Base-by-base conservation (phyloP, 2,888 invertebrate genomes). In the Sminthurinus aureus region DNA sequence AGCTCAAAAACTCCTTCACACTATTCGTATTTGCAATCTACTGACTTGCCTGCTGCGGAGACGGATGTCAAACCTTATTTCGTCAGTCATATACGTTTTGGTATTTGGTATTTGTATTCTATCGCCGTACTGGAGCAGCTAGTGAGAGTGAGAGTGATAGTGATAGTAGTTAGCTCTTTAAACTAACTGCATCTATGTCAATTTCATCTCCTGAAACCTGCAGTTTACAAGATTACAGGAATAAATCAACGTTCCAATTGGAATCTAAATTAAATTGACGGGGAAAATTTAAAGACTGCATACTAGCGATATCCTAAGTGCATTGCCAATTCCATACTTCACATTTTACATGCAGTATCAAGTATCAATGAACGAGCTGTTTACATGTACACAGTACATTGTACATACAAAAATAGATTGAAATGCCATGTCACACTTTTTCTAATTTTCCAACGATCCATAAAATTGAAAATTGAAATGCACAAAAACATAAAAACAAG, bases 231-330 rank as follows among this genome's bases (percentile, higher is more conserved):
- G n/a, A n/a, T n/a, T 69, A 26, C 66, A 38, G 51, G 15, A 38
- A 79, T 79, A 79, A 79, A 79, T 79, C 79, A 79, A 18, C 77
- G 15, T 24, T 26, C 24, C 38, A 50, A 79, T 79, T 6, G 79
- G 51, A 71, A 79, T 79, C 79, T 51, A 69, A 79, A 79, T 79
- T 69, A 79, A 79, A 79, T 79, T 79, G 79, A 79, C 69, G 79
- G 69, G 20, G 38, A 79, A 79, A 79, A 79, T 79, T 67, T 50
- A 18, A 69, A 67, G 69, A 79, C 69, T 69, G 66, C 66, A n/a
- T n/a, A 58, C 58, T 18, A 58, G 9, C 13, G 38, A n/a, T n/a
- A n/a, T n/a, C n/a, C 38, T 38, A 58, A 58, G 58, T 58, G 58
- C 58, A 58, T 58, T 18, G 9, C 58, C 38, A 38, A 58, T 58